Conservation (phyloP, 2,113 vertebrate genomes). For the Maylandia zebra region DNA sequence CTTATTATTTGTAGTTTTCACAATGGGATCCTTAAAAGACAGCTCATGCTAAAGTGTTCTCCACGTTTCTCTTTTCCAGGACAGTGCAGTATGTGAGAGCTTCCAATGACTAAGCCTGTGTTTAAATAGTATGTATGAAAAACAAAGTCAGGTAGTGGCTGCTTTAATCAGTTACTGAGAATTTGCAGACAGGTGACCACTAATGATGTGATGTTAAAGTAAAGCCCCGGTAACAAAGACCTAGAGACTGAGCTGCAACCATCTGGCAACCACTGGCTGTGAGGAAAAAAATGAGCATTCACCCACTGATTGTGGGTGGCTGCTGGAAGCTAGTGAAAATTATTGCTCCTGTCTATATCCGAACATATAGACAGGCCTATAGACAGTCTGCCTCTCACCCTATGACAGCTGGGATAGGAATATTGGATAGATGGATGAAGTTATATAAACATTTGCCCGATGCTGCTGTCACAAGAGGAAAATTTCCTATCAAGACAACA, state of each 20-base stretch:
- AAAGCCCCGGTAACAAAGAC: neutral
- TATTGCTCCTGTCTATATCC: neutral
- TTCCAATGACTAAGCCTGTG: neutral
- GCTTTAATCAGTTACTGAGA: neutral
- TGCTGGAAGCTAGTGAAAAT: neutral
- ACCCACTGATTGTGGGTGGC: neutral
- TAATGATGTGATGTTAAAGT: neutral
- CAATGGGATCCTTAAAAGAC: neutral
- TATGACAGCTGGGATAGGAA: neutral
- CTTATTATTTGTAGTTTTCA: neutral
- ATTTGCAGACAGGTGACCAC: neutral
- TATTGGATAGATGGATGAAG: neutral
- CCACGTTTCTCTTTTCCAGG: neutral
- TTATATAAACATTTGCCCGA: neutral
- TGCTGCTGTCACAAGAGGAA: neutral
- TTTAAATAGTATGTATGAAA: neutral
- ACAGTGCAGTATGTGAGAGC: neutral
- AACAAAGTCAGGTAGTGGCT: neutral
- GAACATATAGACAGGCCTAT: neutral
- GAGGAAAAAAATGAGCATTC: neutral
- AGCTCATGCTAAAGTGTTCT: neutral
- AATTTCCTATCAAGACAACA: neutral
- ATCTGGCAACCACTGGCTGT: neutral
- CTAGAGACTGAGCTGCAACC: neutral
- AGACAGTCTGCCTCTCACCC: neutral